Evolutionary conservation across 1,140 invertebrate species (phyloP).

Genomic region (Drosophila arawakana): DNA sequence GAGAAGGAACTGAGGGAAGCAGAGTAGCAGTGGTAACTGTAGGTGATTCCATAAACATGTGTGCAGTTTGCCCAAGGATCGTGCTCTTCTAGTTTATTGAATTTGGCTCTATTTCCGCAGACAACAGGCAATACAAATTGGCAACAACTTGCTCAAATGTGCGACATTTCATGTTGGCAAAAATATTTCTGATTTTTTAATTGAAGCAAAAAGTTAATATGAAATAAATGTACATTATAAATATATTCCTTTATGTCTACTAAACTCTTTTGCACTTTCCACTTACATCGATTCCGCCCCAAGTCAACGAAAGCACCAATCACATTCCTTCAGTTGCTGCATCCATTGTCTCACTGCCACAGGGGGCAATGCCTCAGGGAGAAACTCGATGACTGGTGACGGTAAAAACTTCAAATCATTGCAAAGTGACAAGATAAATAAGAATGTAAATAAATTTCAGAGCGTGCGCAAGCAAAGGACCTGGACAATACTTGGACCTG

Average conservation of each 20-base stretch:
- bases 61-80: constrained; percentile 42
- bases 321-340: constrained; percentile 16
- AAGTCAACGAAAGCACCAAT: constrained; percentile 7
- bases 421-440: constrained; percentile 72
- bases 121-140: neutral
- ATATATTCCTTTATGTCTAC: no score
- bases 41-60: constrained; percentile 17
- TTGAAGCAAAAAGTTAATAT: neutral
- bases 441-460: constrained; percentile 70
- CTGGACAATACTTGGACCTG: neutral
- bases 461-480: constrained; percentile 34
- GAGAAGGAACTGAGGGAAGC: neutral
- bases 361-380: neutral
- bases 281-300: neutral
- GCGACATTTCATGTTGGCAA: neutral
- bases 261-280: constrained; percentile 2
- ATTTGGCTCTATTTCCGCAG: constrained; percentile 22
- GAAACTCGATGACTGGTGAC: constrained; percentile 5
- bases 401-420: constrained; percentile 59
- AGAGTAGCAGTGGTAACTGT: neutral
- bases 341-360: neutral
- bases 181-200: neutral
- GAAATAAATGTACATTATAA: no score
- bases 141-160: constrained; percentile 44
- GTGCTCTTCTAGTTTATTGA: constrained; percentile 52